phyloP scores from a whole-genome alignment of 2,797 vertebrate genomes.

The Cryptoblepharus egeriae region DNA sequence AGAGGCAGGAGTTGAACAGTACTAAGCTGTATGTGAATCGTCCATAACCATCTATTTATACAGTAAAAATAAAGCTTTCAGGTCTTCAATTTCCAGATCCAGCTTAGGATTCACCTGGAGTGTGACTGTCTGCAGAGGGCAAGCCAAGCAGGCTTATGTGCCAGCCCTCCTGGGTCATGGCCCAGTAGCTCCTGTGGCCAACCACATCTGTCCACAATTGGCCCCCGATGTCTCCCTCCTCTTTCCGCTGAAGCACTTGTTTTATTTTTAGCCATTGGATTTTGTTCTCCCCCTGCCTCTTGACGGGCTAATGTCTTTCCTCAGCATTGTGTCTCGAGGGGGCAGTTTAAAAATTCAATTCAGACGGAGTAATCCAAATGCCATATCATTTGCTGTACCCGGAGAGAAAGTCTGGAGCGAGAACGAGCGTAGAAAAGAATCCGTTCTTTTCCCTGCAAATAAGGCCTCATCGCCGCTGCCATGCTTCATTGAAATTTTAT shows the following conservation, averaged over 20 bases:
- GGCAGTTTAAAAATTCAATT: constrained; percentile 51
- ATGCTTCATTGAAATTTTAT: not conserved
- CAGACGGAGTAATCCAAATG: not conserved
- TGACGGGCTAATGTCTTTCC: not conserved
- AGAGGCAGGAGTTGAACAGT: no score
- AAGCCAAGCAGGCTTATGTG: not conserved
- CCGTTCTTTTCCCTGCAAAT: not conserved
- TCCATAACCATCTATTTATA: not conserved
- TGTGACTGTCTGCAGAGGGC: not conserved
- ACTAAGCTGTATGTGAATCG: no score
- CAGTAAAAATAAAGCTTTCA: not conserved
- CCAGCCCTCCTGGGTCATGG: not conserved
- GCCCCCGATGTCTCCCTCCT: not conserved
- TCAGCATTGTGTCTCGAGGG: not conserved
- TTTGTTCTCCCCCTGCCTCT: not conserved
- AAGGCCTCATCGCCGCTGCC: not conserved
- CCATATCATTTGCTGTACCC: not conserved
- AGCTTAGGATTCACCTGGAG: not conserved
- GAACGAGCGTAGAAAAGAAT: fast-evolving
- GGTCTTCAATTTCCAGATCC: not conserved
- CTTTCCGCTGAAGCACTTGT: not conserved
- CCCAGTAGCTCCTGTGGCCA: not conserved
- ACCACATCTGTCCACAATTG: constrained; percentile 72
- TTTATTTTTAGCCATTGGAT: not conserved
- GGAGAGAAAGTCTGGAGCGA: not conserved